Evolutionary conservation across 2,888 invertebrate species (phyloP), one percentile per base, ranked within the genome.

Genomic region (Flabesymbios commensalis): DNA sequence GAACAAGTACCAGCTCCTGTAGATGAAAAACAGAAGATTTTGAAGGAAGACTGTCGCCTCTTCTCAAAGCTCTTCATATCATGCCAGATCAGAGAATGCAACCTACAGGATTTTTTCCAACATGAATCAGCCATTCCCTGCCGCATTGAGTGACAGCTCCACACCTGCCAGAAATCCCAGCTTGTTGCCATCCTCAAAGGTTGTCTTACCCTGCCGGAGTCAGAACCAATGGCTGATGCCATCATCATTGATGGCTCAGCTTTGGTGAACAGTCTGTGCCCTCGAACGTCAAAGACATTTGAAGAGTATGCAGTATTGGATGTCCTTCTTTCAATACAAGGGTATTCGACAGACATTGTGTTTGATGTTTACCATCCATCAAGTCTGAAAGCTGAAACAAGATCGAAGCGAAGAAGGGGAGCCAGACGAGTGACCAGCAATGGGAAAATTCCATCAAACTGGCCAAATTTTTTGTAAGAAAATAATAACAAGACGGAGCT

Each of bases 1-100:
- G n/a, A 10, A 36, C 10, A n/a, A 36, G 39, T 14, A 36, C 39
- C n/a, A n/a, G 45, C 29, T 28, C 10, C 29, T 22, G 32, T 14
- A 14, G 45, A 33, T 58, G 47, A 41, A 29, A 65, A 60, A 43
- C 26, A 51, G 31, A 42, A 57, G 28, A 33, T 54, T 4, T 32
- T 65, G 47, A 54, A 63, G 31, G 51, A 43, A 17, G 63, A 60
- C 52, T 59, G 41, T 31, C 52, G 19, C n/a, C 59, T 65, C 3
- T 68, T 63, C 53, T 66, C 62, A 19, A 56, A 41, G 39, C 48
- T 62, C 28, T 68, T 64, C 48, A 67, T 69, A 17, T 65, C 65
- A n/a, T 64, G 65, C 56, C 60, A 65, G 42, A 49, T 43, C 32
- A 58, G 55, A 59, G 52, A 61, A 22, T 64, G 64, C 59, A 60